phyloP scores from a whole-genome alignment of 2,888 invertebrate genomes.

The Coremacera marginata region DNA sequence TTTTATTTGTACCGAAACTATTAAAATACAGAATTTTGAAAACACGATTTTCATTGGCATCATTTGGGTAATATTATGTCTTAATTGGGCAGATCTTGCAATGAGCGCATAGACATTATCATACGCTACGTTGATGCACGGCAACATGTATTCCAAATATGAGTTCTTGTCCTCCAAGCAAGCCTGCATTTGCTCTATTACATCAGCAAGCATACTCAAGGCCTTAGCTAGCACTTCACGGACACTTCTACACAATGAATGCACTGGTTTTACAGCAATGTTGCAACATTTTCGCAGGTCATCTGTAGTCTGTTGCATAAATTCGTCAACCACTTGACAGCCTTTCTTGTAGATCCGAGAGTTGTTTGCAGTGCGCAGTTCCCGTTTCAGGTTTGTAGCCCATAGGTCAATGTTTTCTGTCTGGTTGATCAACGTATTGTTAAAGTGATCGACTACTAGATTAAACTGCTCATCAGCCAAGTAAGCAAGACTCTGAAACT shows the following conservation, averaged over 20 bases:
- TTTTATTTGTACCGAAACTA: conserved; percentile 56
- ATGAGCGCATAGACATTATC: conserved; percentile 53
- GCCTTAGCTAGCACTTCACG: conserved; percentile 52
- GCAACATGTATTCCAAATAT: conserved; percentile 53
- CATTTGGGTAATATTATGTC: conserved; percentile 51
- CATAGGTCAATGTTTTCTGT: conserved; percentile 53
- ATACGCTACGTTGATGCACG: conserved; percentile 51
- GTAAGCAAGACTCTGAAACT: conserved; percentile 49
- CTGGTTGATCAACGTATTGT: conserved; percentile 56
- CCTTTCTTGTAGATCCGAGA: conserved; percentile 50
- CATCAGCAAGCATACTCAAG: conserved; percentile 53
- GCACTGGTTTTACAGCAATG: conserved; percentile 57
- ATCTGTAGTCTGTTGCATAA: conserved; percentile 52
- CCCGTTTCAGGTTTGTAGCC: conserved; percentile 52
- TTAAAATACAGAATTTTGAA: conserved; percentile 58
- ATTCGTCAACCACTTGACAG: conserved; percentile 56
- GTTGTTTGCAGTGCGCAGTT: conserved; percentile 52
- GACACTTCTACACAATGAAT: conserved; percentile 55
- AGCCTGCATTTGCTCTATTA: conserved; percentile 54
- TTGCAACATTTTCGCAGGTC: conserved; percentile 59
- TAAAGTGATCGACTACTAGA: conserved; percentile 51
- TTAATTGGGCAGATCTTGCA: conserved; percentile 48
- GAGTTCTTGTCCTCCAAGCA: conserved; percentile 57
- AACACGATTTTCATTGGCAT: conserved; percentile 56
- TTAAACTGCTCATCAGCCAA: conserved; percentile 53